Evolutionary conservation across 1,140 invertebrate species (phyloP).

Genomic region (Heliothis virescens): DNA sequence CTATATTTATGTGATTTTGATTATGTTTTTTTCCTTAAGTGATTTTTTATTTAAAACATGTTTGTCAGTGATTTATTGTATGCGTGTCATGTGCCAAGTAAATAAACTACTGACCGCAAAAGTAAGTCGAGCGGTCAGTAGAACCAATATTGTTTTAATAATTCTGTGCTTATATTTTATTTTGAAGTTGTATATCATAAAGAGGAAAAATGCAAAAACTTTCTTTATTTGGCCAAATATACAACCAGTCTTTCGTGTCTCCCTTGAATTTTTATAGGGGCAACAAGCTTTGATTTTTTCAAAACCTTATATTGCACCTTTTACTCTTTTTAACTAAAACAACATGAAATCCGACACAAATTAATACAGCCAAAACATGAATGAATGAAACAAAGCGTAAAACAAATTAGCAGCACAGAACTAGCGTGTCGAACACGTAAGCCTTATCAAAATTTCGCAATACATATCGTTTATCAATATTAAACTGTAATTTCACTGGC

Average conservation of each 20-base stretch:
- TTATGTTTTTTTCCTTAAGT: background rate
- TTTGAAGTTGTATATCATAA: too few species aligned
- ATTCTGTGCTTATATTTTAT: too few species aligned
- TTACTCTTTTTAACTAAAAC: too few species aligned
- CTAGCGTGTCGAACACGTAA: background rate
- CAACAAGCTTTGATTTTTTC: too few species aligned
- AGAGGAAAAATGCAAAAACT: too few species aligned
- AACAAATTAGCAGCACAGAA: conserved; percentile 1
- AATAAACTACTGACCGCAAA: conserved; percentile 3
- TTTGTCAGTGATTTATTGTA: background rate
- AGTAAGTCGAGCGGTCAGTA: background rate
- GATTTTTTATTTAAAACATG: conserved; percentile 2
- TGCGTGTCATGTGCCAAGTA: background rate
- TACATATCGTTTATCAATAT: conserved; percentile 19
- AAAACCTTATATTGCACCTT: too few species aligned
- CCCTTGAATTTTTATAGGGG: too few species aligned
- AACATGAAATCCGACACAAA: too few species aligned
- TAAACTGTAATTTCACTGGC: conserved; percentile 37
- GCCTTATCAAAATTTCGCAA: conserved; percentile 11
- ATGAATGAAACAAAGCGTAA: conserved; percentile 16
- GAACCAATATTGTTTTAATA: background rate
- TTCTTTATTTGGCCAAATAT: too few species aligned
- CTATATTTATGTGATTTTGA: conserved; percentile 7
- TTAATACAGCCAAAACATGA: background rate
- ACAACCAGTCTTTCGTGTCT: too few species aligned